phyloP scores from a whole-genome alignment of 2,797 vertebrate genomes.

The Propithecus perrieri region DNA sequence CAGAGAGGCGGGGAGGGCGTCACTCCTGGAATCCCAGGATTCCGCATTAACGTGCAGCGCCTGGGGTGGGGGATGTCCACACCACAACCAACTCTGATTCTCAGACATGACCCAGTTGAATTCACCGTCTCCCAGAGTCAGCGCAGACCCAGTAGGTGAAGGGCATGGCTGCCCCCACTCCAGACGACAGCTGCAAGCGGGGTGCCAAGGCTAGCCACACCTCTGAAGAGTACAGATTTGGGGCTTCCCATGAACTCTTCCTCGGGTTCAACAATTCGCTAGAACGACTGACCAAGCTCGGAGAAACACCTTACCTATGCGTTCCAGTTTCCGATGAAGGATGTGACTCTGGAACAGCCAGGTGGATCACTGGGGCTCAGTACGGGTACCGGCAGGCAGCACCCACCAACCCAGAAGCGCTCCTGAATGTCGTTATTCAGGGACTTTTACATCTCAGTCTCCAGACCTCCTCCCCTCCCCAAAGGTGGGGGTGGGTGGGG shows the following conservation, averaged over 20 bases:
- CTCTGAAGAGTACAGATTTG: not conserved
- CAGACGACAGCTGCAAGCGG: not conserved
- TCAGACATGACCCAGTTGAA: not conserved
- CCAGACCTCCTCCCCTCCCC: no score
- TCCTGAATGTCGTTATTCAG: not conserved
- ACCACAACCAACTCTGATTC: not conserved
- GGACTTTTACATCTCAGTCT: not conserved
- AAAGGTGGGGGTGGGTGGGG: not conserved
- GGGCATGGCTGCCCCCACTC: not conserved
- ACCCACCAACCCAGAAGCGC: not conserved
- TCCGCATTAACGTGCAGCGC: no score
- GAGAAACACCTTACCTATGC: not conserved
- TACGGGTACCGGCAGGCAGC: not conserved
- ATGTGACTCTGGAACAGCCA: not conserved
- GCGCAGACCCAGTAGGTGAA: not conserved
- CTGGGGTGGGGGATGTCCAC: not conserved
- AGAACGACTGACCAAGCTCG: not conserved
- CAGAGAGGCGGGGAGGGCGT: not conserved
- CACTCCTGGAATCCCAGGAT: no score
- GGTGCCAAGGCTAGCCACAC: not conserved
- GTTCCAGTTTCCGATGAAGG: not conserved
- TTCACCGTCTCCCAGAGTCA: not conserved
- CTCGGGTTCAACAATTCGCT: not conserved
- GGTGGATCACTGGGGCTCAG: accelerated
- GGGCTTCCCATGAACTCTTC: not conserved